Conservation (phyloP, 1,140 invertebrate genomes). For the Drosophila kikkawai region DNA sequence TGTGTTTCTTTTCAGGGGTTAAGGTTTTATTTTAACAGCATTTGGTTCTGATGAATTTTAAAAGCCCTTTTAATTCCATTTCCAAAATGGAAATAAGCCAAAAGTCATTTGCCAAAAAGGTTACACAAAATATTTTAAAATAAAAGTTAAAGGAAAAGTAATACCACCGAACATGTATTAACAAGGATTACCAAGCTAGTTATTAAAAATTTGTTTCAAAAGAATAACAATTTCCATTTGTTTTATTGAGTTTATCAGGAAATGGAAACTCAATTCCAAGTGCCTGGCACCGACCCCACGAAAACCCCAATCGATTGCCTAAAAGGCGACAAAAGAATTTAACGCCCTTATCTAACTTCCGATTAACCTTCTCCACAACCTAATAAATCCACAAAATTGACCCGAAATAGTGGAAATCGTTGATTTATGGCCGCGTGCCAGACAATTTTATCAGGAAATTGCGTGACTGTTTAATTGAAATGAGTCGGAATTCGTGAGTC, state of each 20-base stretch:
- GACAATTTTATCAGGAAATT: slow-evolving; percentile 76
- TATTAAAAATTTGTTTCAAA: background rate
- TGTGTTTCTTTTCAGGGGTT: slow-evolving; percentile 17
- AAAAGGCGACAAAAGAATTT: slow-evolving; percentile 30
- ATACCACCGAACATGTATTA: too few species aligned
- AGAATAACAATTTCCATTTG: background rate
- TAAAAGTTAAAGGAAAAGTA: too few species aligned
- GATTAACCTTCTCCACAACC: slow-evolving; percentile 26
- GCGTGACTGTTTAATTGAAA: slow-evolving; percentile 81
- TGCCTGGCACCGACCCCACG: slow-evolving; percentile 6
- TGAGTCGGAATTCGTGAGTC: slow-evolving; percentile 29
- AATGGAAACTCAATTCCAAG: background rate
- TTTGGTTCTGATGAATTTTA: slow-evolving; percentile 2
- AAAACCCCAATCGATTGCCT: slow-evolving; percentile 9
- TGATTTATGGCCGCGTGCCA: slow-evolving; percentile 66
- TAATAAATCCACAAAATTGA: slow-evolving; percentile 47
- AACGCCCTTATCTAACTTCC: slow-evolving; percentile 32
- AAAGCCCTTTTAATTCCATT: slow-evolving; percentile 3
- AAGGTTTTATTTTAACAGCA: slow-evolving; percentile 9
- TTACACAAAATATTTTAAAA: background rate
- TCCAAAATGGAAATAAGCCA: background rate
- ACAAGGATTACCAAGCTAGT: background rate
- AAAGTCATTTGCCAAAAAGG: background rate
- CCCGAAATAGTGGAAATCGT: slow-evolving; percentile 45
- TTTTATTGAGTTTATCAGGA: background rate